Evolutionary conservation across 1,140 invertebrate species (phyloP), one percentile per base, ranked within the genome.

Genomic region (Cydia pomonella): DNA sequence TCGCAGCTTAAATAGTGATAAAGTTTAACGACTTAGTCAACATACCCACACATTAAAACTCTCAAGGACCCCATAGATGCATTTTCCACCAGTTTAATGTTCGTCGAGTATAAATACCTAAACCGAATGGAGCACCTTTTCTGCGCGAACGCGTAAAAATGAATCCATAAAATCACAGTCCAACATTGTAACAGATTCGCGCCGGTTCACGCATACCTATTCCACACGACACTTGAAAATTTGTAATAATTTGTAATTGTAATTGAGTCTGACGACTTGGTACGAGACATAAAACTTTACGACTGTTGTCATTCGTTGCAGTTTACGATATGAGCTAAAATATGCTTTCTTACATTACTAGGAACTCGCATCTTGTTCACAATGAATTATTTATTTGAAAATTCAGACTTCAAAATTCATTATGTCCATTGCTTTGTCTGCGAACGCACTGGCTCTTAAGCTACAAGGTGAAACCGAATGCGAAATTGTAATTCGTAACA

Each of bases 191-290:
- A 75, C 72, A 59, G 64, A 33, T 38, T 69, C 29, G 27, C 76
- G 76, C 79, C 76, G 44, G 59, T 79, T 81, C 81, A 83, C 77
- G 73, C 80, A 81, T 84, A 38, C 64, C 64, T 33, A 85, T 82
- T 77, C 72, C 78, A 79, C 66, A 82, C 82, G 84, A 86, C 80
- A 87, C 79, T 83, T 78, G 84, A 82, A 88, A 87, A 87, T 89
- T 85, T 87, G 84, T 85, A 87, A 89, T 89, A 88, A 90, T 91
- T 91, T 90, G 89, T 91, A 87, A 90, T 91, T 91, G 87, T 90
- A 91, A 91, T 91, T 86, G 87, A 85, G 84, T 84, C 76, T 75
- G 73, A 82, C 79, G 78, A 80, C 80, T 79, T 82, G 77, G 82
- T 83, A 82, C 81, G 75, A 80, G 77, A 79, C 87, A 88, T 91